Evolutionary conservation across 2,797 vertebrate species (phyloP).

Genomic region (Vespertilio murinus): DNA sequence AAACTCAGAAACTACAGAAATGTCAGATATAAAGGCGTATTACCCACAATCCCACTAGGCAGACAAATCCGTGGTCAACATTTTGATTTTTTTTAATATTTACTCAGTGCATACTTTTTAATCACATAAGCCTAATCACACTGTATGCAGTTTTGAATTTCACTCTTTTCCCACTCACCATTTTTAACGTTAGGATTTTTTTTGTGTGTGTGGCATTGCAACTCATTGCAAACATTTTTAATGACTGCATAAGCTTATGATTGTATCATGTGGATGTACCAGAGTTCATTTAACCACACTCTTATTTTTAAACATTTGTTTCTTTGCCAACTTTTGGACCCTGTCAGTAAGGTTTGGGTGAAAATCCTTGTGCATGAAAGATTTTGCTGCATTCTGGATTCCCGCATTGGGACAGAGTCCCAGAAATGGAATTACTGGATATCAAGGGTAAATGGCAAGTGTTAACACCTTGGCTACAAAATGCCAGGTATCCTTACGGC

Average conservation of each 20-base stretch:
- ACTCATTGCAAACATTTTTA: neutral
- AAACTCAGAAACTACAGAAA: neutral
- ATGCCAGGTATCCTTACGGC: neutral
- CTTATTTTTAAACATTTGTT: constrained; percentile 44
- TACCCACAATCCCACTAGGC: neutral
- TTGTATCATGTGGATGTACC: neutral
- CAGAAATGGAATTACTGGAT: constrained; percentile 56
- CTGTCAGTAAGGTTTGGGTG: constrained; percentile 27
- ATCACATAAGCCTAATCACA: constrained; percentile 62
- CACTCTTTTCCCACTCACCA: neutral
- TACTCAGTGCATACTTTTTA: constrained; percentile 52
- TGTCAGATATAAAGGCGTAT: neutral
- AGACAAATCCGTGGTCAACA: constrained; percentile 39
- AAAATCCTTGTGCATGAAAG: constrained; percentile 30
- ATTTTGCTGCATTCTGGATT: constrained; percentile 38
- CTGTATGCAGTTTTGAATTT: constrained; percentile 19
- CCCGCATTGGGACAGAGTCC: constrained; percentile 53
- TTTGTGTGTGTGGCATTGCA: too few species aligned
- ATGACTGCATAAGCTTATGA: neutral
- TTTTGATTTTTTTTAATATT: neutral
- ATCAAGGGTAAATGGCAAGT: neutral
- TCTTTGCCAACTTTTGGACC: constrained; percentile 28
- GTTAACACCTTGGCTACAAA: neutral
- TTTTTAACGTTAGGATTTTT: constrained; percentile 16
- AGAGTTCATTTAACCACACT: neutral